phyloP scores from a whole-genome alignment of 1,140 invertebrate genomes.

The Berghia stephanieae region DNA sequence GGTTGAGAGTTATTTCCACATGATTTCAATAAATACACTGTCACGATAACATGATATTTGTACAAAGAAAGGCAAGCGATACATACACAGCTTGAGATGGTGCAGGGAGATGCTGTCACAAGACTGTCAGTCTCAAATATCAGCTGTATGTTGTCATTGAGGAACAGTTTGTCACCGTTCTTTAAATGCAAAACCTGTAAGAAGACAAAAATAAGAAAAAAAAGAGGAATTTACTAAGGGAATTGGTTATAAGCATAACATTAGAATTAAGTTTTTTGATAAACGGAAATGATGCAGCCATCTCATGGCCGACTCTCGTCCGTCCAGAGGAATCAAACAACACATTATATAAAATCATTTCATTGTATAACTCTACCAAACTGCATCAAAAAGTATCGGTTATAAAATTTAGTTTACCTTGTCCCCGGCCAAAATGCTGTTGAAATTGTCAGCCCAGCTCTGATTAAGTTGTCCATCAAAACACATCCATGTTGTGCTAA shows the following conservation, averaged over 20 bases:
- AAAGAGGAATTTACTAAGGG: no score
- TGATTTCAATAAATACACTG: background rate
- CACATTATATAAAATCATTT: no score
- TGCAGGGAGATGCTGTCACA: conserved; percentile 57
- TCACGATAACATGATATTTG: background rate
- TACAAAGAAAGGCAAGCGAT: background rate
- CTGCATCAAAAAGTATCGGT: no score
- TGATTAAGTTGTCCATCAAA: conserved; percentile 62
- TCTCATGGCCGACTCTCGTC: no score
- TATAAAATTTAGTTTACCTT: no score
- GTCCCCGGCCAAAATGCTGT: conserved; percentile 57
- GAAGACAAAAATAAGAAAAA: background rate
- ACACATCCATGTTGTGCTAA: conserved; percentile 65
- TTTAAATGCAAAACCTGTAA: conserved; percentile 62
- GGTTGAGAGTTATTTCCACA: no score
- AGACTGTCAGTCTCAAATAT: conserved; percentile 66
- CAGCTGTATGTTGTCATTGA: conserved; percentile 63
- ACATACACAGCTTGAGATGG: conserved; percentile 63
- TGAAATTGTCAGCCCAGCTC: conserved; percentile 64
- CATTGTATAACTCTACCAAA: no score
- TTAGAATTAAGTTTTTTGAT: no score
- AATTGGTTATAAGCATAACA: no score
- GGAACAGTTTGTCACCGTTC: conserved; percentile 65
- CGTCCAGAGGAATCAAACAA: no score
- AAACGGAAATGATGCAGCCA: no score